A percentile compares a stretch with the other conserved stretches of the same genome.
These are phyloP conservation scores for Nothura maculosa DNA, from an alignment of 2,797 vertebrate species.

Conservation along the genomic window DNA sequence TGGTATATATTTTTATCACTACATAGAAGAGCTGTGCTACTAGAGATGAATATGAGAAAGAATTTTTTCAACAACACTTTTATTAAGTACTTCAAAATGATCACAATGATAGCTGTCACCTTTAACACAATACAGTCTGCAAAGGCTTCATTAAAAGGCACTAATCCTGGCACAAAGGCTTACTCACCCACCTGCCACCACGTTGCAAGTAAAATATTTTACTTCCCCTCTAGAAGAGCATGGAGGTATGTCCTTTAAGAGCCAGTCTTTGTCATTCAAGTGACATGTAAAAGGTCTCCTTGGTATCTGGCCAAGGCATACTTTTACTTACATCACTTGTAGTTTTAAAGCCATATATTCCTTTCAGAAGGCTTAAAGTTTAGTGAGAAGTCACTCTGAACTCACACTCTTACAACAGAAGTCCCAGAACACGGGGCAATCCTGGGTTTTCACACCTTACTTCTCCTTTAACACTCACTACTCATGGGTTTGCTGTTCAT, in stretches of 20 bases:
- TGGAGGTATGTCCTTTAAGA: neutral
- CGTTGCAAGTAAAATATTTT: neutral
- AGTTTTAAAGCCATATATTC: neutral
- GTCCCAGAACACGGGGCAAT: neutral
- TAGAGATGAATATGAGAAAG: constrained; percentile 12
- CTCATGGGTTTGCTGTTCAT: neutral
- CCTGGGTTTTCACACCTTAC: neutral
- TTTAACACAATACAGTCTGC: constrained; percentile 62
- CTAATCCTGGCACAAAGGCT: constrained; percentile 67
- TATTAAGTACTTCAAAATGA: constrained; percentile 68
- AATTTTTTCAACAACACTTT: constrained; percentile 60
- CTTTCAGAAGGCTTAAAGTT: neutral
- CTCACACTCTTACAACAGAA: neutral
- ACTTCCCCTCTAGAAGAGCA: neutral
- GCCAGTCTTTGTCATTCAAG: neutral
- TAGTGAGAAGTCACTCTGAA: neutral
- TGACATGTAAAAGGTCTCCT: rapidly evolving
- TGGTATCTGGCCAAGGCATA: neutral
- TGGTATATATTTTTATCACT: neutral
- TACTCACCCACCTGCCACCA: constrained; percentile 57
- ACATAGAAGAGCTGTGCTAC: neutral
- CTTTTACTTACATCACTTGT: neutral
- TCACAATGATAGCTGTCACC: constrained; percentile 66
- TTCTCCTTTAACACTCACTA: rapidly evolving
- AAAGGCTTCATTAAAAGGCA: constrained; percentile 61